These are phyloP conservation scores for Rhagium mordax DNA, from an alignment of 2,888 invertebrate species.

Conservation along the genomic window DNA sequence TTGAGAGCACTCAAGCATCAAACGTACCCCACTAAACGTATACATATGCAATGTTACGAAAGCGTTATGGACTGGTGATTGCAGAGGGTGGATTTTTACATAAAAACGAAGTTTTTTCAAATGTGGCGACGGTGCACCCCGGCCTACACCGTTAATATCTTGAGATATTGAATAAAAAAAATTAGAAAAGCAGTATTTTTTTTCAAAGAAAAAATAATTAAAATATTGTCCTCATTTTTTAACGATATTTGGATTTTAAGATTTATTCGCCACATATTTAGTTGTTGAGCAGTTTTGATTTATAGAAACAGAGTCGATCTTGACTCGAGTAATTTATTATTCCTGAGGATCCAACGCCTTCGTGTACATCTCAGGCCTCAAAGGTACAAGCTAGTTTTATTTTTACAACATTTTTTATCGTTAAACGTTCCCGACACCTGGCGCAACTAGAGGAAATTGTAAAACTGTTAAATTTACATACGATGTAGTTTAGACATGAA, in stretches of 20 bases:
- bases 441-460: conserved; percentile 15
- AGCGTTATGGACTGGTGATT: conserved; percentile 19
- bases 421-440: conserved; percentile 12
- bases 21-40: conserved; percentile 28
- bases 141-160: no score
- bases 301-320: no score
- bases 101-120: conserved; percentile 9
- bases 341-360: neutral
- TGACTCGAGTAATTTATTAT: neutral
- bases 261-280: no score
- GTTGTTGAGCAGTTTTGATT: no score
- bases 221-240: no score
- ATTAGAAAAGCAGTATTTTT: no score
- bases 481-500: neutral
- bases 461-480: conserved; percentile 19
- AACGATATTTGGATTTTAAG: no score
- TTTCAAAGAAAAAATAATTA: no score
- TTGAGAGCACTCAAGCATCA: conserved; percentile 42
- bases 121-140: neutral
- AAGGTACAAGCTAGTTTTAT: neutral
- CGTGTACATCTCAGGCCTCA: neutral
- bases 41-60: conserved; percentile 27
- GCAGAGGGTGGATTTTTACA: neutral
- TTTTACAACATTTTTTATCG: neutral
- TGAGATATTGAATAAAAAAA: no score